phyloP scores from a whole-genome alignment of 1,140 invertebrate genomes.

The Tetragonula clypearis region DNA sequence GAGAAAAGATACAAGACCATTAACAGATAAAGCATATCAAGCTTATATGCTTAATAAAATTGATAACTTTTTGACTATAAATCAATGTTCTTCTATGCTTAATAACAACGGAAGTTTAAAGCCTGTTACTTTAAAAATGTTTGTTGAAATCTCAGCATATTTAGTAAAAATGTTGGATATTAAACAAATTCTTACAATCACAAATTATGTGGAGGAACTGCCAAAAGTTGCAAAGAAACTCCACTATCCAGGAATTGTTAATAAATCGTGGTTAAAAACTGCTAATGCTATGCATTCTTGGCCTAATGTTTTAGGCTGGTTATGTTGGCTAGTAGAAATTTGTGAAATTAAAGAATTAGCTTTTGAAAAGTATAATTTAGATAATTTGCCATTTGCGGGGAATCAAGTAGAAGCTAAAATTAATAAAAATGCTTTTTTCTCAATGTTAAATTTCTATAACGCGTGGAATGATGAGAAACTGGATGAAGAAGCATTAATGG shows the following conservation, averaged over 20 bases:
- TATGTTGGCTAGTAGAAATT: constrained; percentile 82
- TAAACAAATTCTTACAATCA: constrained; percentile 65
- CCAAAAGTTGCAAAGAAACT: constrained; percentile 82
- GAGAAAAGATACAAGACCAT: constrained; percentile 74
- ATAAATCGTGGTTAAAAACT: constrained; percentile 84
- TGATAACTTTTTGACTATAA: constrained; percentile 70
- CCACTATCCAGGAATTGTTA: constrained; percentile 82
- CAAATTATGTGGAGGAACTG: constrained; percentile 78
- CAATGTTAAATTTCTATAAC: constrained; percentile 66
- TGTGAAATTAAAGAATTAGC: constrained; percentile 71
- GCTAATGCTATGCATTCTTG: constrained; percentile 84
- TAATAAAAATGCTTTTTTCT: constrained; percentile 57
- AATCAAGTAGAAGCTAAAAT: constrained; percentile 57
- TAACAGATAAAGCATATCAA: constrained; percentile 76
- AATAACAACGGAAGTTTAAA: constrained; percentile 74
- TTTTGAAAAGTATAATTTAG: constrained; percentile 60
- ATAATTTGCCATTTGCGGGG: constrained; percentile 63
- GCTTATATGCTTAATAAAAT: constrained; percentile 70
- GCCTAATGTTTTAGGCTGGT: constrained; percentile 82
- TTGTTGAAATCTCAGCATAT: constrained; percentile 71
- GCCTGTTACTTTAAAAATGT: constrained; percentile 76
- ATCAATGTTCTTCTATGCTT: constrained; percentile 64
- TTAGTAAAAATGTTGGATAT: constrained; percentile 68
- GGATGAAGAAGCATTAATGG: constrained; percentile 66
- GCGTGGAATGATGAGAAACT: constrained; percentile 73